These are phyloP conservation scores for Triplophysa bombifrons DNA, from an alignment of 2,797 vertebrate species.

Conservation along the genomic window DNA sequence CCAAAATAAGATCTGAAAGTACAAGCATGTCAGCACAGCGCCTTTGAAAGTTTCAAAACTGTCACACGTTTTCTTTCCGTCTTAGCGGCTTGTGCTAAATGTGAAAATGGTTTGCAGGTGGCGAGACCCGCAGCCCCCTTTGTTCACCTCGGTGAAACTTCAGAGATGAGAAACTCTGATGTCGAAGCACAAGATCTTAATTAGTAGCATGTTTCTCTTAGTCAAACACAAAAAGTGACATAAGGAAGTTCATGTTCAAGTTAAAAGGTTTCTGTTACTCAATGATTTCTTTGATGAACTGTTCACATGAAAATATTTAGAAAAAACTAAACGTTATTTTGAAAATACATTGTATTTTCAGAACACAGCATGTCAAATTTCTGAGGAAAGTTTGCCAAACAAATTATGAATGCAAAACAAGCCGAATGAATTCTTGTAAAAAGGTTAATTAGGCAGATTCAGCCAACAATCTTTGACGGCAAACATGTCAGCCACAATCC, in stretches of 20 bases:
- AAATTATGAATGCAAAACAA: slow-evolving; percentile 40
- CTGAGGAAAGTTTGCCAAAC: slow-evolving; percentile 25
- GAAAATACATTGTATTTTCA: slow-evolving; percentile 23
- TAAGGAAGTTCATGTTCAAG: slow-evolving; percentile 11
- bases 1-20: slow-evolving; percentile 74
- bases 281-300: slow-evolving; percentile 3
- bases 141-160: slow-evolving; percentile 41
- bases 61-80: slow-evolving; percentile 58
- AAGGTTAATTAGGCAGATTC: slow-evolving; percentile 45
- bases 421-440: slow-evolving; percentile 27
- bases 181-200: slow-evolving; percentile 39
- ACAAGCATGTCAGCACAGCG: slow-evolving; percentile 53
- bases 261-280: slow-evolving; percentile 1
- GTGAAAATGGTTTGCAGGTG: slow-evolving; percentile 52
- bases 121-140: slow-evolving; percentile 30
- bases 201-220: slow-evolving; percentile 35
- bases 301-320: slow-evolving; percentile 35
- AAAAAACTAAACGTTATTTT: slow-evolving; percentile 18
- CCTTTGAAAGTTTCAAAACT: slow-evolving; percentile 57
- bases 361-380: slow-evolving; percentile 8
- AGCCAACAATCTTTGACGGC: slow-evolving; percentile 31
- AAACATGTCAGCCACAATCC: slow-evolving; percentile 40
- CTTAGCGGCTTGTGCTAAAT: slow-evolving; percentile 49
- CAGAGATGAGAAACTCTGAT: slow-evolving; percentile 25
- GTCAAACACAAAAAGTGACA: slow-evolving; percentile 12